phyloP scores from a whole-genome alignment of 2,113 vertebrate species.

The Aphyosemion australe region DNA sequence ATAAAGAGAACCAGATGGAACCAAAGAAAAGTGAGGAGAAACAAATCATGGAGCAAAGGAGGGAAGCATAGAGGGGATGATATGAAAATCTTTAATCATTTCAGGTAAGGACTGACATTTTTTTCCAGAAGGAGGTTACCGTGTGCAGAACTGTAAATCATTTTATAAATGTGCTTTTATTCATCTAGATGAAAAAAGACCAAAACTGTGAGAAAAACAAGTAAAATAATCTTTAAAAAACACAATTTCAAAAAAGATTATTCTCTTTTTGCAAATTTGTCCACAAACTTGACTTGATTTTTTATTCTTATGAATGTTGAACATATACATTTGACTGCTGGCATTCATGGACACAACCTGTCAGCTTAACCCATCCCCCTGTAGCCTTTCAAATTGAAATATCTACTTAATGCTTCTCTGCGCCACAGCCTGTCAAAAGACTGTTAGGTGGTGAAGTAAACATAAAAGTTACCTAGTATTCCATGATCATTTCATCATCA shows the following conservation, averaged over 20 bases:
- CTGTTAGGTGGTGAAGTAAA: neutral
- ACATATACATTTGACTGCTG: neutral
- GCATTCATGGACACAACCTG: neutral
- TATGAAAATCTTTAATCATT: constrained; percentile 47
- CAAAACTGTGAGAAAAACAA: too few relatives aligned
- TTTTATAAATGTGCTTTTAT: constrained; percentile 11
- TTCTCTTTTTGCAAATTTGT: neutral
- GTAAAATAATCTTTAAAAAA: too few relatives aligned
- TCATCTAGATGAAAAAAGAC: neutral
- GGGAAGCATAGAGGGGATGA: constrained; percentile 20
- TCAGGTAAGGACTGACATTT: constrained; percentile 32
- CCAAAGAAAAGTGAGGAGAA: constrained; percentile 15
- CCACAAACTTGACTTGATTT: neutral
- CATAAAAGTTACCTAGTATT: neutral
- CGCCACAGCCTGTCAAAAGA: neutral
- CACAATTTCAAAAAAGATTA: too few relatives aligned
- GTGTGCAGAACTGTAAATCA: constrained; percentile 20
- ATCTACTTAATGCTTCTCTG: neutral
- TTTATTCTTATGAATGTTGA: neutral
- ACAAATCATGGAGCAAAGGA: constrained; percentile 5
- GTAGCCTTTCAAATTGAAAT: neutral
- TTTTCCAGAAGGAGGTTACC: neutral
- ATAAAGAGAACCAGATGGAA: constrained; percentile 58
- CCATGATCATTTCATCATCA: neutral
- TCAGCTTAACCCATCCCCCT: neutral